These are phyloP conservation scores for Poecile atricapillus DNA, from an alignment of 2,113 vertebrate genomes.

Conservation along the genomic window DNA sequence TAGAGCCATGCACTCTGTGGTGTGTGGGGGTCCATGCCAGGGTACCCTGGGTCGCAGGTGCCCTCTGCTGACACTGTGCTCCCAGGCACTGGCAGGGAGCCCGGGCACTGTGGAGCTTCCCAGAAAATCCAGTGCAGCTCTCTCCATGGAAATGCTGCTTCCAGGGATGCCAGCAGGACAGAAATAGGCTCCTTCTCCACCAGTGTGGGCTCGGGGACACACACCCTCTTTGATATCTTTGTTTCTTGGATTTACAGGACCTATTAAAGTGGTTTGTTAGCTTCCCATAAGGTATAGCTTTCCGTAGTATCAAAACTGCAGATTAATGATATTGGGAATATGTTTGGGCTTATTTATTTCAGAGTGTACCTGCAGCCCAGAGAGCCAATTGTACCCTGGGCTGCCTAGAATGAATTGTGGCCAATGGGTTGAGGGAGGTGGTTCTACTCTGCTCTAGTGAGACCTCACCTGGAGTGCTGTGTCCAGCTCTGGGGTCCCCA, in stretches of 20 bases:
- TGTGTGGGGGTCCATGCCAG: accelerated
- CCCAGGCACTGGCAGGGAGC: accelerated
- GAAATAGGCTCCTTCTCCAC: background rate
- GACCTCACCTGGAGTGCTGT: background rate
- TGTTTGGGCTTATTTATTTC: background rate
- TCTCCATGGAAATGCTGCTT: background rate
- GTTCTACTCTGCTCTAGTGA: background rate
- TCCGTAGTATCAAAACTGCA: background rate
- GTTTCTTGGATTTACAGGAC: background rate
- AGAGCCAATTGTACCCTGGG: background rate
- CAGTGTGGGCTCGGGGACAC: accelerated
- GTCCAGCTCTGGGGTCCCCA: too few species aligned
- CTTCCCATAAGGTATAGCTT: background rate
- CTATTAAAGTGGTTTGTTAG: background rate
- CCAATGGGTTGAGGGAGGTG: background rate
- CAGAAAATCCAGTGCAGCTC: too few species aligned
- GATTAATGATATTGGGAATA: background rate
- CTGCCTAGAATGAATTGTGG: background rate
- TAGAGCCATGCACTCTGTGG: accelerated
- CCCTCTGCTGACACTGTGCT: background rate
- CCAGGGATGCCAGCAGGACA: background rate
- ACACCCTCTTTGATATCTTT: background rate
- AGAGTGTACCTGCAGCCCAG: background rate
- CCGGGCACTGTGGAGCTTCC: accelerated
- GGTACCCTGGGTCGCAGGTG: accelerated